These are phyloP conservation scores for Andrena bucephala DNA, from an alignment of 2,888 invertebrate species.

Conservation along the genomic window DNA sequence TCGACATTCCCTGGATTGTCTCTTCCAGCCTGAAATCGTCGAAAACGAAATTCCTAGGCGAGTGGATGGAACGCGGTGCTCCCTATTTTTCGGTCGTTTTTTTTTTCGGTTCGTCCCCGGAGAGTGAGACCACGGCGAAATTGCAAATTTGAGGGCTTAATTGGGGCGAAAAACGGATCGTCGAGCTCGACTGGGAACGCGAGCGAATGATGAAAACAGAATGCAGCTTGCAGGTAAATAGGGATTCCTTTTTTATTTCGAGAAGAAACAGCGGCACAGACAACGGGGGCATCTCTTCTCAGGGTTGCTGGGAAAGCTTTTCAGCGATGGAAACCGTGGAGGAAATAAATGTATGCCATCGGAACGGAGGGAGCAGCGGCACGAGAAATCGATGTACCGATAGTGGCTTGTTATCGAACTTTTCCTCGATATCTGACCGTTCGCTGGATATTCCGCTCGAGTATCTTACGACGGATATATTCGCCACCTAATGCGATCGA, in stretches of 20 bases:
- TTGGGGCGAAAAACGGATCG: slow-evolving; percentile 3
- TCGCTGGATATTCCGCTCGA: slow-evolving; percentile 11
- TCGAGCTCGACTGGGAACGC: not conserved
- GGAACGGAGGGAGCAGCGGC: slow-evolving; percentile 1
- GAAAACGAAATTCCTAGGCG: not conserved
- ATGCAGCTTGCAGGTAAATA: not conserved
- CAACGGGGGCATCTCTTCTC: not conserved
- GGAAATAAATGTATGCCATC: slow-evolving; percentile 28
- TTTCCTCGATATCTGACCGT: slow-evolving; percentile 32
- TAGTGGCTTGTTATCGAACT: slow-evolving; percentile 30
- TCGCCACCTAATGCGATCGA: slow-evolving; percentile 62
- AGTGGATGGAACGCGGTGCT: not conserved
- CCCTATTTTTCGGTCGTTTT: not conserved
- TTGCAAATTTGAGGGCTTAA: not conserved
- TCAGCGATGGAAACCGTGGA: not conserved
- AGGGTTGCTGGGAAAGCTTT: not conserved
- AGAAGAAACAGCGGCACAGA: not conserved
- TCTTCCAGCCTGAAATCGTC: not conserved
- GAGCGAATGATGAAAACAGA: not conserved
- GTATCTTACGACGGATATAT: slow-evolving; percentile 22
- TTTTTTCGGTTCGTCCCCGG: not conserved
- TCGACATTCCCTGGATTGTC: not conserved
- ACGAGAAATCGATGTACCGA: slow-evolving; percentile 22
- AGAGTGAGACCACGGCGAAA: not conserved
- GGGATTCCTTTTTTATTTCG: not conserved